Conservation (phyloP, 2,113 vertebrate species). For the Anseranas semipalmata region DNA sequence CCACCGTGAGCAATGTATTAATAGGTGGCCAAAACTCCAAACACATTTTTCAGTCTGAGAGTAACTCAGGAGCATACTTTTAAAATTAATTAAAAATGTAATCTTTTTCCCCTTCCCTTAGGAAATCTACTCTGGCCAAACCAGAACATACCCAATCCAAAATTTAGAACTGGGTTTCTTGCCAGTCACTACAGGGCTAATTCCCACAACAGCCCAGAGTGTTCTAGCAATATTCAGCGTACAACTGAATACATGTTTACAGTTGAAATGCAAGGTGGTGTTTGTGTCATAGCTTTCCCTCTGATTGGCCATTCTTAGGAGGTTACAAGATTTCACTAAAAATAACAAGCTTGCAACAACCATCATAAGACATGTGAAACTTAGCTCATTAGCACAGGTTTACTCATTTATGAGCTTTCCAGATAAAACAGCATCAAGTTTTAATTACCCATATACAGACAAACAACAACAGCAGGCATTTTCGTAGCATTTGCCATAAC, state of each 20-base stretch:
- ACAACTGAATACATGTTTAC: not conserved
- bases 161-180: not conserved
- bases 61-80: not conserved
- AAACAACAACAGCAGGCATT: not conserved
- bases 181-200: not conserved
- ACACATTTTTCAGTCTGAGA: not conserved
- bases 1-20: not conserved
- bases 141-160: not conserved
- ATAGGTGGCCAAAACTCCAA: not conserved
- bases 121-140: not conserved
- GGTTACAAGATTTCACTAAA: not conserved
- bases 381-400: not conserved
- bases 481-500: fast-evolving
- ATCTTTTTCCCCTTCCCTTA: not conserved
- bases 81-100: conserved; percentile 6
- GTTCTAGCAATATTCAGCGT: not conserved
- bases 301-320: not conserved
- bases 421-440: not conserved
- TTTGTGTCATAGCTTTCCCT: not conserved
- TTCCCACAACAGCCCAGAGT: not conserved
- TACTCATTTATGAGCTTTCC: not conserved
- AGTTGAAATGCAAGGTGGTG: not conserved
- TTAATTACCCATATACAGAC: not conserved
- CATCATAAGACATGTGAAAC: not conserved
- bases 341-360: not conserved